Base-by-base conservation (phyloP, 2,113 vertebrate species). In the Naja naja region DNA sequence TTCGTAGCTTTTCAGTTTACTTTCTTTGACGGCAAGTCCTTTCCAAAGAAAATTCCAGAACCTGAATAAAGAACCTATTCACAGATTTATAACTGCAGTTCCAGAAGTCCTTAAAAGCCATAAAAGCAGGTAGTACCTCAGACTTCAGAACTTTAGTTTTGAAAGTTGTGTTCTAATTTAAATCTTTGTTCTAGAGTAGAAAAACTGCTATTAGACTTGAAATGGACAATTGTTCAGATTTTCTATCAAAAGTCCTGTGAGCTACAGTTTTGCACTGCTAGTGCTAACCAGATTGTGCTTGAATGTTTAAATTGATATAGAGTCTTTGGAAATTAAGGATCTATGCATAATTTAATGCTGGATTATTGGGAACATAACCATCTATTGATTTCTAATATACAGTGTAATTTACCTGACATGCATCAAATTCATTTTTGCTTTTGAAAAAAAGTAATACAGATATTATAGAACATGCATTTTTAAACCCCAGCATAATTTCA, bases 1-100 rank as follows among this genome's bases (percentile, higher is more conserved):
- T 54, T 97, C 96, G 23, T 96, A 98, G 97, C 97, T 98, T 95
- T 98, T 97, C 96, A 97, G 87, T 94, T 97, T 98, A 64, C 98
- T 98, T 90, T 97, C 97, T 93, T 96, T 98, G 95, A 96, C 97
- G 95, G 94, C 96, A 95, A 97, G 96, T 95, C 91, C 93, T 23
- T 88, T 97, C 85, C 96, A 96, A 95, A 94, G 94, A 95, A 97
- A 93, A 74, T 93, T 92, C 88, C 93, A 94, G 34, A 95, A 96
- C 85, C 52, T 94, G 14, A 93, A 93, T 92, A 97, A 98, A 94
- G 97, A 98, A 22, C 95, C 94, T 2, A 94, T 97, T 91, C 97
- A 96, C 85, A 98, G 96, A 94, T 96, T 98, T 87, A 87, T 98
- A 87, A 97, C 96, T 92, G 94, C 92, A 64, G 94, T 96, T 86